Base-by-base conservation (phyloP, 2,113 vertebrate genomes). In the Ammodytes marinus region DNA sequence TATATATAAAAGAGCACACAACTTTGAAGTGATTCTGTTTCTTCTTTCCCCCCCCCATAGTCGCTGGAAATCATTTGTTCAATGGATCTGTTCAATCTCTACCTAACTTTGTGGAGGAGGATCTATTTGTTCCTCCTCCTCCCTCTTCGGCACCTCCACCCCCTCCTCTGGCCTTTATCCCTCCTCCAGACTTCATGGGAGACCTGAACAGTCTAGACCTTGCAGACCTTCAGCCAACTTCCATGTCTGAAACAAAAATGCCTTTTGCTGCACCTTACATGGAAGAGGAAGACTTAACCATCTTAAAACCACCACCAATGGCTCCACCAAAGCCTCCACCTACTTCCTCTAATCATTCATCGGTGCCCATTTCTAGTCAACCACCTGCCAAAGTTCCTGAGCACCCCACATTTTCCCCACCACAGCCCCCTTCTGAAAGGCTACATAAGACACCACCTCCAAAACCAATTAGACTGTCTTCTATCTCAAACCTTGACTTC, bases 71-170 rank as follows among this genome's bases (percentile, higher is more conserved):
- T 1, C 93, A 90, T 2, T 19, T 94, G 75, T 86, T 92, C 52
- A 96, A 96, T 89, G 96, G 80, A 94, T 96, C 93, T 0, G 49
- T 87, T 47, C 75, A 85, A 47, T 92, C 88, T 47, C 50, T 92
- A n/a, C 74, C 87, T n/a, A 89, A 94, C 13, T 89, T 91, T 2
- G 64, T 83, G 61, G 94, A 95, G 9, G 95, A 95, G 35, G 94
- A 94, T 3, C 90, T 95, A 67, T 81, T 93, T 60, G 94, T 96
- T 83, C 97, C 97, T 35, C 96, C 97, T 0, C 97, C 96, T 0
- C 97, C 97, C 0, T 93, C 96, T 0, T 80, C 93, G 0, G 95
- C 95, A 47, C 95, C 96, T 14, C 96, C 96, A n/a, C 94, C 93
- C 8, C 95, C 94, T 53, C 95, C 95, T 40, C 88, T 92, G 11